Evolutionary conservation across 2,113 vertebrate genomes (phyloP).

Genomic region (Trogon melanurus): DNA sequence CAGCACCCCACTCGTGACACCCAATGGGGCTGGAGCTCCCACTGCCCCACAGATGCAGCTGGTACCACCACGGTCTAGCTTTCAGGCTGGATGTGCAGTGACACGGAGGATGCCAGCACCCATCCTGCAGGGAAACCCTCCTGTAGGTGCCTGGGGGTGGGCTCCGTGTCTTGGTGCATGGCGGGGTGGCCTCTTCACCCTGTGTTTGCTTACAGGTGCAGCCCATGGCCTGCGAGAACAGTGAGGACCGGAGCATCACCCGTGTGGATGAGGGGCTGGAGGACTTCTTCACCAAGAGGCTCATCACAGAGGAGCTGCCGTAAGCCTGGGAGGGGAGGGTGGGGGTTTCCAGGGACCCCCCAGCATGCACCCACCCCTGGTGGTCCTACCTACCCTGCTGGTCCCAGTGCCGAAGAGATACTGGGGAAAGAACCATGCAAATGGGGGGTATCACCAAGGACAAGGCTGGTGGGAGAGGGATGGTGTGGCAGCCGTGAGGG

Average conservation of each 20-base stretch:
- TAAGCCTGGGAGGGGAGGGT: constrained; percentile 67
- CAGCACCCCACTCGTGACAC: neutral
- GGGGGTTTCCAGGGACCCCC: neutral
- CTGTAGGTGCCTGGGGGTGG: fast-evolving
- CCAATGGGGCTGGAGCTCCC: neutral
- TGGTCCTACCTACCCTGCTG: fast-evolving
- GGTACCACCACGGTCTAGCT: neutral
- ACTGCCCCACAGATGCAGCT: neutral
- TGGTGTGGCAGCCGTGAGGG: neutral
- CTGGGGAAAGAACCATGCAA: neutral
- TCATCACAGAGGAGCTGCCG: constrained; percentile 86
- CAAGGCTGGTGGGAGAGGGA: neutral
- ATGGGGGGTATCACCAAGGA: fast-evolving
- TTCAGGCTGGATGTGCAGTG: fast-evolving
- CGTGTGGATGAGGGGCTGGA: constrained; percentile 94
- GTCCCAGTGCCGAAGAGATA: neutral
- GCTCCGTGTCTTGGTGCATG: fast-evolving
- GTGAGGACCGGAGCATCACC: constrained; percentile 85
- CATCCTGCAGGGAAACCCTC: neutral
- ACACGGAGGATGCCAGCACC: neutral
- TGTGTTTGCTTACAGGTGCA: constrained; percentile 72
- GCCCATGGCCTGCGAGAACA: constrained; percentile 82
- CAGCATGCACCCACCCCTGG: neutral
- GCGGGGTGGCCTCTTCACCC: neutral
- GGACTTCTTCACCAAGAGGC: constrained; percentile 95